Base-by-base conservation (phyloP, 2,797 vertebrate species). In the Luscinia luscinia region DNA sequence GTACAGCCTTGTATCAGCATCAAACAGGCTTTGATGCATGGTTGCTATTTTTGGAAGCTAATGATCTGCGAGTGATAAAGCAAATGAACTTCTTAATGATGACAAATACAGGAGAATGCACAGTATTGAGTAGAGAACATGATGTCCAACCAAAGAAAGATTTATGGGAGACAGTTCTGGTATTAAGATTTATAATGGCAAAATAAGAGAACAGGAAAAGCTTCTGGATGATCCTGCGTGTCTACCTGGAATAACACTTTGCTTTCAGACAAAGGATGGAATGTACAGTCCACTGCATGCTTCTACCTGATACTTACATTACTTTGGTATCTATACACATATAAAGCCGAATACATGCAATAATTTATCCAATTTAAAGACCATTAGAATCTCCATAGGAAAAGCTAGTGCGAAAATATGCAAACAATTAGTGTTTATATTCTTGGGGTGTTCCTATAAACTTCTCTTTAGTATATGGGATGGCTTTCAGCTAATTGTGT, bases 1-100 rank as follows among this genome's bases (percentile, higher is more conserved):
- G 66, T 8, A 59, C 38, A 46, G 59, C 66, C 38, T 72, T 57
- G 15, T 54, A 75, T 73, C n/a, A 11, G 26, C 12, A 88, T 81
- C 85, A 69, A 94, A 62, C 43, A 73, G 52, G 58, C 49, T 88
- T 79, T 91, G 89, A 92, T 89, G 82, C 19, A 49, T 7, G 16
- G 66, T 61, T 84, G 59, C 91, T 89, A 76, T 86, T 90, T 96
- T 63, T 43, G 82, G 77, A 90, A 51, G 66, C 54, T 84, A 94
- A 70, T 83, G 68, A 84, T 76, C 77, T 6, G 28, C 17, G 59
- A 84, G 74, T 57, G 88, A 92, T 89, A 92, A 91, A 87, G 46
- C 79, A 96, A 94, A 94, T 55, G 20, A 94, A 77, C 36, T 75
- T 88, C 59, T 87, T 88, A 93, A 94, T 24, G 73, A 86, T 58